Conservation (phyloP, 2,113 vertebrate genomes). For the Urocolius indicus region DNA sequence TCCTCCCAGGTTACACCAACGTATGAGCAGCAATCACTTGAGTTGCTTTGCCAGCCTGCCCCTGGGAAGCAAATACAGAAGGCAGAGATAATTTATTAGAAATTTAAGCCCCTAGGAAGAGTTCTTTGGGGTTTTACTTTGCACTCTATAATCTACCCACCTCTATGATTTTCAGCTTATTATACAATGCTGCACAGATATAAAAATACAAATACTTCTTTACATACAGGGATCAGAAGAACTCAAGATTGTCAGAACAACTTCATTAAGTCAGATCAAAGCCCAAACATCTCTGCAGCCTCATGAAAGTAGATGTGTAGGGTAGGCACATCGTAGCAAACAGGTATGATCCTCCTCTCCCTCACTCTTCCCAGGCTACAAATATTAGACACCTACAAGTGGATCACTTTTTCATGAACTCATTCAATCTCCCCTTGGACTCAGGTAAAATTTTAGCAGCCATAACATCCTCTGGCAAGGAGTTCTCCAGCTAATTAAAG, state of each 20-base stretch:
- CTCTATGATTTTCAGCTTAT: slow-evolving; percentile 14
- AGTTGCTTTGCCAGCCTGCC: background rate
- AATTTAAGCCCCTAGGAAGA: background rate
- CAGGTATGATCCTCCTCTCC: background rate
- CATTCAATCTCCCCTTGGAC: background rate
- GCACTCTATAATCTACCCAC: background rate
- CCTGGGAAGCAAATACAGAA: background rate
- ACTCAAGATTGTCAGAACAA: background rate
- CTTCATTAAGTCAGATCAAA: slow-evolving; percentile 51
- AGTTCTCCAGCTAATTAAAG: background rate
- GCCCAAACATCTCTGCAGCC: background rate
- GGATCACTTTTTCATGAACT: background rate
- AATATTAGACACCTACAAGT: background rate
- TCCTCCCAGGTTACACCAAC: background rate
- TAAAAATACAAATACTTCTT: slow-evolving; percentile 10
- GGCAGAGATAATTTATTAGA: background rate
- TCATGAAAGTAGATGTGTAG: background rate
- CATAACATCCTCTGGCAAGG: background rate
- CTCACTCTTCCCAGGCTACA: background rate
- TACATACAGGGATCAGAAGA: slow-evolving; percentile 14
- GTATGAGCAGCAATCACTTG: background rate
- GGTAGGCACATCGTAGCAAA: background rate
- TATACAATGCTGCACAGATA: background rate
- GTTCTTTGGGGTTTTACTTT: background rate
- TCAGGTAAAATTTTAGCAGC: background rate